Conservation (phyloP, 1,140 invertebrate genomes). For the Trachymyrmex cornetzi region DNA sequence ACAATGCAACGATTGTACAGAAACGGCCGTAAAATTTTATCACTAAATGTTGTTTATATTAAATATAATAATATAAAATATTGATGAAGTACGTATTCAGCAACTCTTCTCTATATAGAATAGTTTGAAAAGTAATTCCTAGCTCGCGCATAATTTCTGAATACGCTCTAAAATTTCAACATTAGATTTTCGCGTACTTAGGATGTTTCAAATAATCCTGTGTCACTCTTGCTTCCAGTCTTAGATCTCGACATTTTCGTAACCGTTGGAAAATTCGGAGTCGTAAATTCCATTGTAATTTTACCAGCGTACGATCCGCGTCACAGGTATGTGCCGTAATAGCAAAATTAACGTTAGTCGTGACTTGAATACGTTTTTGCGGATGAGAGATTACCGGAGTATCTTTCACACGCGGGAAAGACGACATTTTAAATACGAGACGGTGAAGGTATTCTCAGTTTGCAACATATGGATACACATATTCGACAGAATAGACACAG, state of each 20-base stretch:
- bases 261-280: not conserved
- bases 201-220: conserved; percentile 4
- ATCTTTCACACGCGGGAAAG: not conserved
- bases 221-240: not conserved
- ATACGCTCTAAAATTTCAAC: conserved; percentile 2
- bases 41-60: too few species aligned
- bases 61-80: too few species aligned
- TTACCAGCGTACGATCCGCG: not conserved
- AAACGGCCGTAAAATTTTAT: too few species aligned
- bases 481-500: not conserved
- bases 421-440: not conserved
- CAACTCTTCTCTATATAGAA: not conserved
- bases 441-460: not conserved
- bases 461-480: not conserved
- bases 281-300: conserved; percentile 13
- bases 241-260: not conserved
- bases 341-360: conserved; percentile 12
- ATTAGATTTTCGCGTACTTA: not conserved
- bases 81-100: too few species aligned
- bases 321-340: not conserved
- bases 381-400: not conserved
- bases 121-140: not conserved
- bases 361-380: not conserved
- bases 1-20: too few species aligned
- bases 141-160: not conserved